Conservation (phyloP, 23 tunicate species). For the Oikopleura vanhoeffeni region DNA sequence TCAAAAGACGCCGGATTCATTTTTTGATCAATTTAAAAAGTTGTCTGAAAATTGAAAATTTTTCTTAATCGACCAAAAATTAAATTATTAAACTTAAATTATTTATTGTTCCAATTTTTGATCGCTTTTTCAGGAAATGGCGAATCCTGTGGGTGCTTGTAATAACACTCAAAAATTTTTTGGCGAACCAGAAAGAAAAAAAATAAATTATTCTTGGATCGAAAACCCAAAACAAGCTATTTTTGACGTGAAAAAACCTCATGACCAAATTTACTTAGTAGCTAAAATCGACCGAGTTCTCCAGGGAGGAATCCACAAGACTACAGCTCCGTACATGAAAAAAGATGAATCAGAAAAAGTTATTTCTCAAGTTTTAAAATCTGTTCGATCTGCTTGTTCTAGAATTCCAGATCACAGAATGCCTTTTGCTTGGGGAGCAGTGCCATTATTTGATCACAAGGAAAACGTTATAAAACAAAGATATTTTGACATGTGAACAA, state of each 20-base stretch:
- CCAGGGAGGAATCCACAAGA: slow-evolving; percentile 67
- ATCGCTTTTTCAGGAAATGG: not conserved
- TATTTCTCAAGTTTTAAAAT: slow-evolving; percentile 19
- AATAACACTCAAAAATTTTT: too few relatives aligned
- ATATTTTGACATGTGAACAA: too few relatives aligned
- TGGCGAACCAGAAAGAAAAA: slow-evolving; percentile 12
- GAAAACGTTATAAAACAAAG: too few relatives aligned
- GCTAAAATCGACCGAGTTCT: slow-evolving; percentile 80
- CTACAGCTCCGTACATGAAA: slow-evolving; percentile 68
- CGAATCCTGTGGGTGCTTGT: not conserved
- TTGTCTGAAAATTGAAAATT: too few relatives aligned
- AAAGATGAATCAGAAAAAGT: slow-evolving; percentile 22
- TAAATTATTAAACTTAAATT: too few relatives aligned
- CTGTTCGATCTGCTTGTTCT: slow-evolving; percentile 56
- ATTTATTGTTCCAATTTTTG: too few relatives aligned
- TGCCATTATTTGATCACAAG: not conserved
- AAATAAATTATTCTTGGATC: not conserved
- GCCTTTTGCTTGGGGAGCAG: slow-evolving; percentile 76
- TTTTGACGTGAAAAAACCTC: slow-evolving; percentile 45
- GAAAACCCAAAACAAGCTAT: slow-evolving; percentile 41
- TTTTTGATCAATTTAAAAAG: too few relatives aligned
- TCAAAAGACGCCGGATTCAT: too few relatives aligned
- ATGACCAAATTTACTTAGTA: slow-evolving; percentile 56
- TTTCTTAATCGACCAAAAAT: too few relatives aligned
- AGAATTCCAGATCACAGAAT: slow-evolving; percentile 79